Evolutionary conservation across 2,113 vertebrate species (phyloP).

Genomic region (Catharus fuscescens): DNA sequence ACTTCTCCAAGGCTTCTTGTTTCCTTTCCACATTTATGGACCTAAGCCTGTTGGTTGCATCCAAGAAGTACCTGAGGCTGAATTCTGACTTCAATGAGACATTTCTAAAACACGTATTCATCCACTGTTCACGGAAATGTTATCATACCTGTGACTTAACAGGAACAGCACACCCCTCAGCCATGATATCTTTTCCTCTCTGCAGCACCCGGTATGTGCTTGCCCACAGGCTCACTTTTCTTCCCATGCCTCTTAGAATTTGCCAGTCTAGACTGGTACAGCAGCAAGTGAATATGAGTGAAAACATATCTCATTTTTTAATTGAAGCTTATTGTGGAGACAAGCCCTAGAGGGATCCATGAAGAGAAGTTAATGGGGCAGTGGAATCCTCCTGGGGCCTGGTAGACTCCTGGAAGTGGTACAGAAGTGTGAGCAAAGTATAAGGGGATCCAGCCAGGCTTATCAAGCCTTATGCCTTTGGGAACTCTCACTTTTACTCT

Average conservation of each 20-base stretch:
- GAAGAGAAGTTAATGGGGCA: background rate
- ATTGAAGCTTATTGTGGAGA: background rate
- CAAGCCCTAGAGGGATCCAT: background rate
- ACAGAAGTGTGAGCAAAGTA: background rate
- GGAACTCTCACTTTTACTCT: background rate
- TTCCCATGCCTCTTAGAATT: background rate
- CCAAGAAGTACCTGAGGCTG: background rate
- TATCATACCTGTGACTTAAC: background rate
- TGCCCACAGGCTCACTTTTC: background rate
- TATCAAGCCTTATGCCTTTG: background rate
- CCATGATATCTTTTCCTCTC: background rate
- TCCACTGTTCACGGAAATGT: rapidly evolving
- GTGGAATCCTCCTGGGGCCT: background rate
- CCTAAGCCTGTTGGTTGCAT: background rate
- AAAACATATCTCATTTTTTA: background rate
- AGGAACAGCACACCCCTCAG: background rate
- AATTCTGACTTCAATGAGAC: background rate
- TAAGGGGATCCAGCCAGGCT: background rate
- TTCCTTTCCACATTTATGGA: background rate
- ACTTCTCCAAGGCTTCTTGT: background rate
- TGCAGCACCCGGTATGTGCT: background rate
- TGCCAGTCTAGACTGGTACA: background rate
- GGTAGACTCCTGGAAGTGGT: background rate
- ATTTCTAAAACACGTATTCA: background rate
- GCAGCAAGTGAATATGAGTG: background rate